Conservation (phyloP, 2,888 invertebrate species). For the Caenorhabditis drosophilae region DNA sequence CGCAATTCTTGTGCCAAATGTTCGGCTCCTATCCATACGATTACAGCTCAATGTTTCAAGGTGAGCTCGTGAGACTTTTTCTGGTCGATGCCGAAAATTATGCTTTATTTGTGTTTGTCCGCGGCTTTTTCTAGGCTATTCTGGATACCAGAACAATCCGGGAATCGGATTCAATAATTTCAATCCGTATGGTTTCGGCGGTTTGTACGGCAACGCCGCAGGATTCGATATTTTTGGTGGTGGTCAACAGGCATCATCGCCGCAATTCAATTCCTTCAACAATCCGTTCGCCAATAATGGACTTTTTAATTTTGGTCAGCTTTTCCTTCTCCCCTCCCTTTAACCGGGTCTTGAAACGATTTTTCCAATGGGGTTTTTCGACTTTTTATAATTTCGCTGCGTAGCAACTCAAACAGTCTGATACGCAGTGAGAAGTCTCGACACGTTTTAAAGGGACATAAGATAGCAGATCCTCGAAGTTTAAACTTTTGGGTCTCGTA, state of each 20-base stretch:
- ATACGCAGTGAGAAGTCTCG: too few species aligned
- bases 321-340: too few species aligned
- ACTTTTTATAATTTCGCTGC: too few species aligned
- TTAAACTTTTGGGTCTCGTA: not conserved
- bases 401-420: too few species aligned
- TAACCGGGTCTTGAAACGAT: too few species aligned
- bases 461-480: too few species aligned
- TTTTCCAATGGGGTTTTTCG: too few species aligned
- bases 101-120: too few species aligned
- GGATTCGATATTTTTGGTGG: not conserved
- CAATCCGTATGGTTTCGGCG: not conserved
- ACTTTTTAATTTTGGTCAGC: not conserved
- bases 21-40: conserved; percentile 34
- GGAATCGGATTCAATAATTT: conserved; percentile 1
- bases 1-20: too few species aligned
- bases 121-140: conserved; percentile 3
- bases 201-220: not conserved
- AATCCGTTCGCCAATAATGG: not conserved
- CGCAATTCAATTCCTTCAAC: not conserved
- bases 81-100: not conserved
- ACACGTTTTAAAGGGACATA: too few species aligned
- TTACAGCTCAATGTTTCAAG: conserved; percentile 30
- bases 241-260: too few species aligned
- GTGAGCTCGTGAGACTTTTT: conserved; percentile 5
- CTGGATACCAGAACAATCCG: not conserved